phyloP scores from a whole-genome alignment of 2,113 vertebrate genomes.

The Paedocypris sp. region DNA sequence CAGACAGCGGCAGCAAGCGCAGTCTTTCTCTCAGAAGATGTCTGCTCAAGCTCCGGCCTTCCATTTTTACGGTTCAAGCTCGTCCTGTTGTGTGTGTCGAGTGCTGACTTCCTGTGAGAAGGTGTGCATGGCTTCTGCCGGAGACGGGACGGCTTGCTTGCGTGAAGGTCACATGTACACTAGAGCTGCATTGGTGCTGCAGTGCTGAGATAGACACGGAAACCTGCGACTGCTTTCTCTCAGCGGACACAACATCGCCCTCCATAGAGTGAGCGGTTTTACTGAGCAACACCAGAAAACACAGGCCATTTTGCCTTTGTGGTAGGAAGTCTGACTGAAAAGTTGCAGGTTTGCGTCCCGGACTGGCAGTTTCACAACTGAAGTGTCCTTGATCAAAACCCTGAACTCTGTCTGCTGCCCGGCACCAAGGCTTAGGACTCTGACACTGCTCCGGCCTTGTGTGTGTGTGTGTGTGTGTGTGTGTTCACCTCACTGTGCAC shows the following conservation, averaged over 20 bases:
- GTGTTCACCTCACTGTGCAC: no score
- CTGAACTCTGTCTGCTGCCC: no score
- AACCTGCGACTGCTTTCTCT: background rate
- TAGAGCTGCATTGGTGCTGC: background rate
- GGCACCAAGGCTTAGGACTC: no score
- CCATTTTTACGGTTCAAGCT: no score
- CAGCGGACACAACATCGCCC: background rate
- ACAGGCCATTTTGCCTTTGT: no score
- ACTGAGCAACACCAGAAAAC: background rate
- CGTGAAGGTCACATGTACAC: conserved; percentile 30
- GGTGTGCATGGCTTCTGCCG: background rate
- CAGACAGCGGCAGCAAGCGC: conserved; percentile 25
- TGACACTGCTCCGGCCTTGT: no score
- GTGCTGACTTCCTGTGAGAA: background rate
- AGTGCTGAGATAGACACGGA: conserved; percentile 19
- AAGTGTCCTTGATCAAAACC: no score
- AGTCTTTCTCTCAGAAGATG: conserved; percentile 1
- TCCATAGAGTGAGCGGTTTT: background rate
- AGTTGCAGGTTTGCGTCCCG: no score
- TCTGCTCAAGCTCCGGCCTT: no score
- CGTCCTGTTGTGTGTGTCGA: background rate
- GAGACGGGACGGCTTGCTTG: background rate
- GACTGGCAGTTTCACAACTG: no score
- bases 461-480: no score
- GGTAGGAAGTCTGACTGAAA: no score